Conservation (phyloP, 2,113 vertebrate genomes). For the Psammodynastes pulverulentus region DNA sequence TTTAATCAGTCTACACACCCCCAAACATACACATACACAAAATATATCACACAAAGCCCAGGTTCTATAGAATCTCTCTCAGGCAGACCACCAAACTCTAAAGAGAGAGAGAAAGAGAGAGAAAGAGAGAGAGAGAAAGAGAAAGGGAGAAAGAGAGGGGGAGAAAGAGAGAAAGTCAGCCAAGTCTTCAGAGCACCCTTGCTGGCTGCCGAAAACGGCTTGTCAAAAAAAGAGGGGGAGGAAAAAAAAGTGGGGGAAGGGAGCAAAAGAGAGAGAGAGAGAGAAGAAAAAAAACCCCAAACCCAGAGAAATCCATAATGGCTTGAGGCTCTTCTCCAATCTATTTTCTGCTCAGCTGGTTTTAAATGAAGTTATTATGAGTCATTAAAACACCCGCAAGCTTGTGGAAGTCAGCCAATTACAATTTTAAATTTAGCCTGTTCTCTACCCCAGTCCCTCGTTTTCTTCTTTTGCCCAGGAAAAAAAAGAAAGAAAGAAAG, state of each 20-base stretch:
- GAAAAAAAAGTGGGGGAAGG: neutral
- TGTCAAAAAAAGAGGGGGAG: conserved; percentile 71
- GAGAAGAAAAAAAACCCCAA: neutral
- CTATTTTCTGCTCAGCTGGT: conserved; percentile 99
- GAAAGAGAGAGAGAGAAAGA: conserved; percentile 29
- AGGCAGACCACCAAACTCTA: conserved; percentile 70
- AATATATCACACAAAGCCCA: neutral
- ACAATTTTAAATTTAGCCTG: conserved; percentile 99
- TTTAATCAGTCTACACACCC: conserved; percentile 65
- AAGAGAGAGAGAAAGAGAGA: neutral
- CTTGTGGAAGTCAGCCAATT: conserved; percentile 99
- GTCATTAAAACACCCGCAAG: conserved; percentile 99
- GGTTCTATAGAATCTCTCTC: conserved; percentile 67
- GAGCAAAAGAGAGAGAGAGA: conserved; percentile 8
- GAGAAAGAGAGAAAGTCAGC: conserved; percentile 46
- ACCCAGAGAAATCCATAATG: conserved; percentile 90
- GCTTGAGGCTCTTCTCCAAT: conserved; percentile 98
- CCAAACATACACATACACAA: neutral
- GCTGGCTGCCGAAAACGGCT: conserved; percentile 74
- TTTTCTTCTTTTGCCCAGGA: conserved; percentile 77
- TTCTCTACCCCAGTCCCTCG: conserved; percentile 82
- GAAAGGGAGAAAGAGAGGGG: too few relatives aligned
- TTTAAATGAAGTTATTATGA: conserved; percentile 99
- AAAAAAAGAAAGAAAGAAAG: conserved; percentile 43
- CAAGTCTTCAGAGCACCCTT: conserved; percentile 67